Evolutionary conservation across 2,888 invertebrate genomes (phyloP).

Genomic region (Homarus gammarus): DNA sequence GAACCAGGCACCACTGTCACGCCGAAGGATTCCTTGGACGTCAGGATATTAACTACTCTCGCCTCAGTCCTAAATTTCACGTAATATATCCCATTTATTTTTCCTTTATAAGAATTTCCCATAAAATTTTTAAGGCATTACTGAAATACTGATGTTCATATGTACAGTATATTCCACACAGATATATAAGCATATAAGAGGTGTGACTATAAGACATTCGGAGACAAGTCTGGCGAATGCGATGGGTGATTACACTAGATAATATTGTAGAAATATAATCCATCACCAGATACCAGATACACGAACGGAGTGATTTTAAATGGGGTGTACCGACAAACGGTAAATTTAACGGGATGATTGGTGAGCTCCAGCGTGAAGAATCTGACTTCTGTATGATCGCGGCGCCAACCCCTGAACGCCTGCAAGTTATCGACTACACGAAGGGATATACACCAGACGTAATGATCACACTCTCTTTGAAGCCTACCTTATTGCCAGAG

Average conservation of each 20-base stretch:
- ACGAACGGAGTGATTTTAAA: background rate
- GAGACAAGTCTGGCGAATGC: too few species aligned
- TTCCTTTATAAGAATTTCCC: too few species aligned
- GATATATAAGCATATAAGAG: too few species aligned
- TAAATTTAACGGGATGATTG: conserved; percentile 22
- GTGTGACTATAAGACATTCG: too few species aligned
- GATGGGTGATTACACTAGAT: too few species aligned
- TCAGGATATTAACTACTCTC: background rate
- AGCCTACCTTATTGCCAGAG: conserved; percentile 20
- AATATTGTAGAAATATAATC: too few species aligned
- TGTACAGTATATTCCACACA: too few species aligned
- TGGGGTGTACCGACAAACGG: conserved; percentile 5
- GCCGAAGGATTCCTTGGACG: background rate
- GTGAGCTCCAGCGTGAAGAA: conserved; percentile 26
- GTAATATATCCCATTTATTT: too few species aligned
- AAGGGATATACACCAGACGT: background rate
- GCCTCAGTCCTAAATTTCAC: background rate
- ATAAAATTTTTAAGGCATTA: too few species aligned
- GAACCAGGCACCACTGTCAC: background rate
- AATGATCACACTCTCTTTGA: background rate
- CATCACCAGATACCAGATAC: conserved; percentile 6
- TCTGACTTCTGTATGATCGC: conserved; percentile 24
- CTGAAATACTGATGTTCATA: too few species aligned
- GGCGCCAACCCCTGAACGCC: conserved; percentile 24
- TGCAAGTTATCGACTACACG: conserved; percentile 17